Base-by-base conservation (phyloP, 2,797 vertebrate genomes). In the Galagoides demidoff region DNA sequence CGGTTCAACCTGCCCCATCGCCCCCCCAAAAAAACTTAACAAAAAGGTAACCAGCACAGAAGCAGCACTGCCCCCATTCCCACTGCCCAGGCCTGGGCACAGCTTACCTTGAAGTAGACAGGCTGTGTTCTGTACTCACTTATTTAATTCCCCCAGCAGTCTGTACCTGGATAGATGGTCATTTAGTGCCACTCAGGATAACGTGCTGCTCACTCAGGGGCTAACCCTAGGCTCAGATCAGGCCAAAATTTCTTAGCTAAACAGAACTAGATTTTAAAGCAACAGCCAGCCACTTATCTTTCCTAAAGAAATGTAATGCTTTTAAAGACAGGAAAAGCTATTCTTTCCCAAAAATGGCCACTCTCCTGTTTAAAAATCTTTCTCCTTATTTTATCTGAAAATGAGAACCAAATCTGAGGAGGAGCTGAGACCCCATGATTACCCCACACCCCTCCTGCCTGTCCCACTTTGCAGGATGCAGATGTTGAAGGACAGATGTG, bases 181-280 rank as follows among this genome's bases (percentile, higher is more conserved):
- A 39, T 27, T 64, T 22, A 63, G 1, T 63, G 11, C 76, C 89
- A 34, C 2, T 78, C 63, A 31, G 45, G 57, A 73, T 37, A n/a
- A 37, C n/a, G 39, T 74, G 77, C 71, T 61, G 49, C 63, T 49
- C 71, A 74, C 25, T 59, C 9, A 49, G 25, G 39, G 43, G 23
- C 29, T 78, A 43, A 49, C 39, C 10, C 14, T 25, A 64, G 77
- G 74, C 66, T 77, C 78, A 27, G 34, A 74, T 13, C 2, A n/a
- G 16, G 85, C 66, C 79, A 45, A 73, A 74, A 45, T 88, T 66
- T 87, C 52, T 57, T 17, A 37, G 29, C 45, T 82, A 27, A 89
- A 86, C 78, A 94, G 31, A 94, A 74, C 7, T 25, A 74, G 49
- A 4, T 92, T 91, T 92, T 57, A 89, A 85, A 45, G 73, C n/a